Conservation (phyloP, 37 sponge, comb jelly and placozoan genomes). For the Halichondria panicea region DNA sequence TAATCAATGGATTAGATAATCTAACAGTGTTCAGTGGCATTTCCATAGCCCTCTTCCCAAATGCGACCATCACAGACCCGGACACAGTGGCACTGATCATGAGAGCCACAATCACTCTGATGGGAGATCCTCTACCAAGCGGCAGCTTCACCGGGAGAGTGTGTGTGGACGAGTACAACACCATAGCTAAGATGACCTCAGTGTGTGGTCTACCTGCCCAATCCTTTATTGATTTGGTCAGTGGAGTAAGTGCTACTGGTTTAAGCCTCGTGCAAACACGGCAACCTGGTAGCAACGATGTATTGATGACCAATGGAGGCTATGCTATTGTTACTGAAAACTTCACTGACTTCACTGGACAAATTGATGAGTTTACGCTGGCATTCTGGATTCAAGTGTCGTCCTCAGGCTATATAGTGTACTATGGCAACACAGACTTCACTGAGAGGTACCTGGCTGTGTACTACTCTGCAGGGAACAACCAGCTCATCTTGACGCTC, state of each 20-base stretch:
- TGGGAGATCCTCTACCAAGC: conserved; percentile 1
- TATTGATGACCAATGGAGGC: conserved; percentile 2
- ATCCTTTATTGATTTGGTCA: conserved; percentile 15
- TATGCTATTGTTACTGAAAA: conserved; percentile 21
- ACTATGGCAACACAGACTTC: conserved; percentile 28
- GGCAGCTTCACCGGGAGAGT: conserved; percentile 43
- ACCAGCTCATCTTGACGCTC: conserved; percentile 49
- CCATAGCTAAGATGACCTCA: conserved; percentile 27
- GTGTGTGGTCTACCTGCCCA: conserved; percentile 43
- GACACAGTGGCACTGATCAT: conserved; percentile 36
- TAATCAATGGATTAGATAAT: conserved; percentile 9
- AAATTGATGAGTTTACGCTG: conserved; percentile 35
- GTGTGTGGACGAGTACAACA: conserved; percentile 61
- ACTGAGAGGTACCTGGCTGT: conserved; percentile 68
- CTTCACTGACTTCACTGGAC: conserved; percentile 29
- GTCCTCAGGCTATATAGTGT: conserved; percentile 57
- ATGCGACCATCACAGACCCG: conserved; percentile 42
- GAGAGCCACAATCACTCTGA: conserved; percentile 22
- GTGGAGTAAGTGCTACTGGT: background rate
- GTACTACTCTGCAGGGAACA: conserved; percentile 17
- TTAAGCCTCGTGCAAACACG: background rate
- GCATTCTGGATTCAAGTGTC: conserved; percentile 55
- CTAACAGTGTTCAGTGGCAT: conserved; percentile 38
- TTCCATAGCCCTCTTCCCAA: conserved; percentile 2
- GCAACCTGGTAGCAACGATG: conserved; percentile 29